Percentiles rank a stretch among this genome's conserved stretches.
phyloP scores from a whole-genome alignment of 1,140 invertebrate species.

The Dendroctonus valens region DNA sequence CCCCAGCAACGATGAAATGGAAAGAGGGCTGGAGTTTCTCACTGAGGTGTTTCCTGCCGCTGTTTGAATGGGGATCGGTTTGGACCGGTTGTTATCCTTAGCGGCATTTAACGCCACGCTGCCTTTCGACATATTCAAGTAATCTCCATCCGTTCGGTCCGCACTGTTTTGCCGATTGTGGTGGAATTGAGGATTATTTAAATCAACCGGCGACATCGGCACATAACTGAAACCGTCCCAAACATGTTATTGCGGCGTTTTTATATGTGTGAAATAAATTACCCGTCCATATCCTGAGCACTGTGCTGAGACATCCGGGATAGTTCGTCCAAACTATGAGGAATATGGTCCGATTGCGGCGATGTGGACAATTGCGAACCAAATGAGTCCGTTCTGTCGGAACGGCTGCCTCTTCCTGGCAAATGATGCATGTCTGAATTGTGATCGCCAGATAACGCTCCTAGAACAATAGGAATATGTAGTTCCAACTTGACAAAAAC shows the following conservation, averaged over 20 bases:
- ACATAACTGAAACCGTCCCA: conserved; percentile 51
- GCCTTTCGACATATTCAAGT: conserved; percentile 48
- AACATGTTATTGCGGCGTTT: background rate
- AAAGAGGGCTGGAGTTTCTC: conserved; percentile 37
- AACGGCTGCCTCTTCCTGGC: conserved; percentile 44
- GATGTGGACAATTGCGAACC: conserved; percentile 38
- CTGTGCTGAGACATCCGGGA: conserved; percentile 44
- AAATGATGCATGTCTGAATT: conserved; percentile 37
- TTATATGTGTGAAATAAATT: background rate
- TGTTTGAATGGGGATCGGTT: conserved; percentile 60
- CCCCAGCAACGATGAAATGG: conserved; percentile 27
- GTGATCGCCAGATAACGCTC: conserved; percentile 10
- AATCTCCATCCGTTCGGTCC: conserved; percentile 45
- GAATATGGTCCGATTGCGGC: conserved; percentile 21
- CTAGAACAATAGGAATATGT: background rate
- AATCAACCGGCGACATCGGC: conserved; percentile 56
- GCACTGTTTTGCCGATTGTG: conserved; percentile 43
- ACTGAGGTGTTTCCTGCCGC: conserved; percentile 14
- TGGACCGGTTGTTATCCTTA: conserved; percentile 55
- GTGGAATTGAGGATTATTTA: conserved; percentile 2
- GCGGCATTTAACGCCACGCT: conserved; percentile 12
- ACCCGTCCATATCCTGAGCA: conserved; percentile 50
- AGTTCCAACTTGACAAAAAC: background rate
- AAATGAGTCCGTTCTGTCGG: conserved; percentile 50
- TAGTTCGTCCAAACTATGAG: conserved; percentile 45